phyloP scores from a whole-genome alignment of 1,140 invertebrate genomes.

The Caerostris darwini region DNA sequence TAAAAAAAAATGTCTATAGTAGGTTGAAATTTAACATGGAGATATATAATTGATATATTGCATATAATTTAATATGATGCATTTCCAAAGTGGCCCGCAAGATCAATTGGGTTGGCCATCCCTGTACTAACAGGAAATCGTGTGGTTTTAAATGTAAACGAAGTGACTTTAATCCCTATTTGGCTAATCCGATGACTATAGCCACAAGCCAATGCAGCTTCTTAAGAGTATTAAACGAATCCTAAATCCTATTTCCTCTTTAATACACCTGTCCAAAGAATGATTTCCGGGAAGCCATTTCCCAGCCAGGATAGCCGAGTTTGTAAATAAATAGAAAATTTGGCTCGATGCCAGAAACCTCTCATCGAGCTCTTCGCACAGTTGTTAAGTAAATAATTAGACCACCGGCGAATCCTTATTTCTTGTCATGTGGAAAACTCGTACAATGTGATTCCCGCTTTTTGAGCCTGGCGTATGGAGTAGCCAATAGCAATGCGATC shows the following conservation, averaged over 20 bases:
- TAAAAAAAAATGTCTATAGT: too few relatives aligned
- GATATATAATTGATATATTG: too few relatives aligned
- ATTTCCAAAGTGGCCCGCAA: too few relatives aligned
- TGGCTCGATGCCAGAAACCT: neutral
- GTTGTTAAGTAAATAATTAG: slow-evolving; percentile 2
- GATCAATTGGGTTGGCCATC: too few relatives aligned
- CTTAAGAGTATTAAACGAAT: neutral
- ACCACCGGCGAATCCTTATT: neutral
- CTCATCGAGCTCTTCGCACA: neutral
- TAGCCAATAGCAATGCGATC: slow-evolving; percentile 24
- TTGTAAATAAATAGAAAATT: slow-evolving; percentile 9
- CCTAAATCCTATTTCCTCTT: neutral
- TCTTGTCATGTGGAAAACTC: neutral
- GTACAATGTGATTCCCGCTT: neutral
- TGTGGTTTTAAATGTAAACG: too few relatives aligned
- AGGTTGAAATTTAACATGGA: too few relatives aligned
- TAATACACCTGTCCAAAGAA: neutral
- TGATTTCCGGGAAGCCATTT: neutral
- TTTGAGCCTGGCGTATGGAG: neutral
- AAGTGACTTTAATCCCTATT: too few relatives aligned
- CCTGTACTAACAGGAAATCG: too few relatives aligned
- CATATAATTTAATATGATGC: too few relatives aligned
- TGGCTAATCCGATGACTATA: too few relatives aligned
- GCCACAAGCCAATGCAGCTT: neutral
- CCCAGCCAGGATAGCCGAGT: neutral